A percentile compares a stretch with the other conserved stretches of the same genome.
These are phyloP conservation scores for Popillia japonica DNA, from an alignment of 1,140 invertebrate species.

Conservation along the genomic window DNA sequence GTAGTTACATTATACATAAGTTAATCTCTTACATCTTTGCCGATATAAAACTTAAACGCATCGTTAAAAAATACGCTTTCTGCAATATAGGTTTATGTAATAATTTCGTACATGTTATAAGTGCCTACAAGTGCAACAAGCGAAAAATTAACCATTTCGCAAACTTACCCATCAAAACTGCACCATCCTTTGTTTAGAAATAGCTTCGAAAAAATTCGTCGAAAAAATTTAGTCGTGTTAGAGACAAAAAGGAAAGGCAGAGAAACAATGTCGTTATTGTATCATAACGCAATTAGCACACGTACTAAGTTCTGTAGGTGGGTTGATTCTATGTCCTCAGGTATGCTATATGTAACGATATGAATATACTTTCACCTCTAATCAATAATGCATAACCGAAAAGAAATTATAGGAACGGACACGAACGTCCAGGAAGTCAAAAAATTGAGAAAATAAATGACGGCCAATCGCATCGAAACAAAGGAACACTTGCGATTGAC, in stretches of 20 bases:
- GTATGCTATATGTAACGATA: not conserved
- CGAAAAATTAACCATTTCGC: not conserved
- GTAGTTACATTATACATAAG: no score
- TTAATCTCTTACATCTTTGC: no score
- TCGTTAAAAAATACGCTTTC: not conserved
- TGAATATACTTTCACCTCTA: constrained; percentile 17
- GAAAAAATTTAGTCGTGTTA: not conserved
- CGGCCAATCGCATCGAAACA: not conserved
- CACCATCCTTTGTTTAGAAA: not conserved
- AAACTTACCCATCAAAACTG: not conserved
- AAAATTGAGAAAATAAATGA: not conserved
- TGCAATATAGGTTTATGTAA: not conserved
- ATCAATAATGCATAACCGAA: constrained; percentile 5
- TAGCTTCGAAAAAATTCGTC: not conserved
- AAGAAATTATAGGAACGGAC: not conserved
- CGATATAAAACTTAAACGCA: no score
- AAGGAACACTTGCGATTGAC: constrained; percentile 23
- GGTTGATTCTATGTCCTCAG: not conserved
- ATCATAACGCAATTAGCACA: constrained; percentile 4
- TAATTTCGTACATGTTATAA: not conserved
- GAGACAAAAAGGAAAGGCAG: not conserved
- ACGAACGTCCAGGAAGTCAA: not conserved
- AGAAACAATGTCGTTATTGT: not conserved
- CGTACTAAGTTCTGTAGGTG: not conserved
- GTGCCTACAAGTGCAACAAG: not conserved